Evolutionary conservation across 1,140 invertebrate species (phyloP), one percentile per base, ranked within the genome.

Genomic region (Macrostomum lignano): DNA sequence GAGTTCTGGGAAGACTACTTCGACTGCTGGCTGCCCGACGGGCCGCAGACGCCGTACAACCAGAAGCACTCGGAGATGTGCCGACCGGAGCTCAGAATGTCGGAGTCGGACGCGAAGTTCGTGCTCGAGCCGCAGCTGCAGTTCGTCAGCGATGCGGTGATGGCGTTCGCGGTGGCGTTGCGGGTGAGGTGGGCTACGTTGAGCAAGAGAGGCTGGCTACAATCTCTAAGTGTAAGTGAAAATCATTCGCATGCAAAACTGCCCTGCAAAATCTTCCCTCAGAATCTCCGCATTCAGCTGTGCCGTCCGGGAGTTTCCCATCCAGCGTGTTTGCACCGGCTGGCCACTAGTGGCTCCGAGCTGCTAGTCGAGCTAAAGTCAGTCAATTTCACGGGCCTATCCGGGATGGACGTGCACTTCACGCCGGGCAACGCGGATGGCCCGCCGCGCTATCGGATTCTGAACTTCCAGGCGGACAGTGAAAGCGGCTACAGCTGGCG

Each of bases 1-100:
- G 78, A 84, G 63, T 82, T 79, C 57, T 84, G 77, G 78, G 78
- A 84, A 45, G 68, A 75, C 46, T 74, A 78, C 41, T 9, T 7
- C 29, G 13, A 3, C 11, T 26, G 17, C 30, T 36, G 38, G 4
- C 9, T 44, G 38, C 69, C 72, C 0, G 71, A 73, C 42, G 68
- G 71, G 26, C 64, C 69, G 0, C 54, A 55, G 17, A 81, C 75
- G 0, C 74, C 74, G 0, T 77, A 78, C 58, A 82, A 82, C 44
- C 52, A 60, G 19, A n/a, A n/a, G n/a, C 66, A 71, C 40, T 73
- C 73, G 45, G 66, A 55, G 2, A 39, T 30, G 42, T 48, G 1
- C 81, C 75, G 46, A 25, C 71, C 71, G 0, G 69, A 28, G 7
- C 19, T 3, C 69, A 66, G 5, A 21, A 38, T 0, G 61, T 60